Percentiles rank a stretch among this genome's conserved stretches.
These are phyloP conservation scores for Orthonyx spaldingii DNA, from an alignment of 2,113 vertebrate genomes.

Conservation along the genomic window DNA sequence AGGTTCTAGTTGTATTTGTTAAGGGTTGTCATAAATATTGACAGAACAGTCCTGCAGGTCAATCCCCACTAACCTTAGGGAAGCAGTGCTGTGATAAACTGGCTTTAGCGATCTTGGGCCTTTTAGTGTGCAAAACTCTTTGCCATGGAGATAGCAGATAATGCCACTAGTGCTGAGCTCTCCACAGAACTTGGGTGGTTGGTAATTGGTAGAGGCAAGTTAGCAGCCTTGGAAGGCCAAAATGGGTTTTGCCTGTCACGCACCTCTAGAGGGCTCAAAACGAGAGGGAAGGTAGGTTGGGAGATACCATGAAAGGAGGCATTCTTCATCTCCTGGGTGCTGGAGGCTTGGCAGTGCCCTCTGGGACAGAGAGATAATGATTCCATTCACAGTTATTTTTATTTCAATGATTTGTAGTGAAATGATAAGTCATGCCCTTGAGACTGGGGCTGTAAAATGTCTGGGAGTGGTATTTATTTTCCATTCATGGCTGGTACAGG, in stretches of 20 bases:
- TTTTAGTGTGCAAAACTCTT: neutral
- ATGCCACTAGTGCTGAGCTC: neutral
- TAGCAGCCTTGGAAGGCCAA: neutral
- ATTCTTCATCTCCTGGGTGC: neutral
- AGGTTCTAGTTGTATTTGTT: neutral
- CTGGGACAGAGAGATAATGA: neutral
- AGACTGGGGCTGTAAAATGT: neutral
- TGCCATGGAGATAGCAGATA: neutral
- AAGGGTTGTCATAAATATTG: neutral
- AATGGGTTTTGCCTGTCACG: neutral
- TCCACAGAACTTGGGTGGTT: neutral
- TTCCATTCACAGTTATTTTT: neutral
- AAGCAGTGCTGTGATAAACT: neutral
- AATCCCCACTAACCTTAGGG: neutral
- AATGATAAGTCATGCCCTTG: neutral
- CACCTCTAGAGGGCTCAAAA: neutral
- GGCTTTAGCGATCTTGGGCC: neutral
- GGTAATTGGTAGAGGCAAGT: neutral
- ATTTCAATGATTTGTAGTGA: neutral
- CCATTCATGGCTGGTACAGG: neutral
- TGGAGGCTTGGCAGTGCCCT: neutral
- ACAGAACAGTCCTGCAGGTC: neutral
- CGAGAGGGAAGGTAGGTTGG: neutral
- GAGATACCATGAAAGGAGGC: neutral
- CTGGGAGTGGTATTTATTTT: neutral